A percentile compares a stretch with the other conserved stretches of the same genome.
Conservation (phyloP, 1,140 invertebrate species). For the Polypedilum vanderplanki region DNA sequence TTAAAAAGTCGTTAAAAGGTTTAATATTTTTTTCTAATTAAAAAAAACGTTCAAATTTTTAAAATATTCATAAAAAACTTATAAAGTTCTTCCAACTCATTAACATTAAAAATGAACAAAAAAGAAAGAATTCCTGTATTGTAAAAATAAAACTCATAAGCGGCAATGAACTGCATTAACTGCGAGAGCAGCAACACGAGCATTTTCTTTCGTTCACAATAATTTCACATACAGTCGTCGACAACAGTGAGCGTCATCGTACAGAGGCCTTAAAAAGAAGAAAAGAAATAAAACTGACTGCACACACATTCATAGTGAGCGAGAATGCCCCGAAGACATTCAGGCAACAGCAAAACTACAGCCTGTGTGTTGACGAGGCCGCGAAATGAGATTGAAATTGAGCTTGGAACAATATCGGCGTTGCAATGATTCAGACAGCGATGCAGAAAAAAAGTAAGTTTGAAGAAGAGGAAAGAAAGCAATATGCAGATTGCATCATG, state of each 20-base stretch:
- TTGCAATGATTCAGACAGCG: too few species aligned
- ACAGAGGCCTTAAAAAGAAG: background rate
- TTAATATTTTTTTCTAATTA: too few species aligned
- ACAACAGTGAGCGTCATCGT: background rate
- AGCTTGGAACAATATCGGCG: too few species aligned
- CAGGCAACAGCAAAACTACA: background rate
- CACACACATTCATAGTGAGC: background rate
- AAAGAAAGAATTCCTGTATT: too few species aligned
- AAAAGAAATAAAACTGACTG: background rate
- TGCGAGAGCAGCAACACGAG: background rate
- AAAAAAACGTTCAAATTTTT: too few species aligned
- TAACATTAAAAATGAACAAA: too few species aligned
- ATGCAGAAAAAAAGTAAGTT: too few species aligned
- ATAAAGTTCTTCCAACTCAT: too few species aligned
- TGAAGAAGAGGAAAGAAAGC: too few species aligned
- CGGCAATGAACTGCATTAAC: constrained; percentile 3
- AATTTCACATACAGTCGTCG: background rate
- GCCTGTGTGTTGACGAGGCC: background rate
- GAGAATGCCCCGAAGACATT: constrained; percentile 16
- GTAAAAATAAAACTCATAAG: background rate
- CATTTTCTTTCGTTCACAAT: constrained; percentile 12
- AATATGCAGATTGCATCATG: too few species aligned
- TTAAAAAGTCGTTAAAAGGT: too few species aligned
- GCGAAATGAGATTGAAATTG: background rate
- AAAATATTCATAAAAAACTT: too few species aligned